phyloP scores from a whole-genome alignment of 2,113 vertebrate genomes.

The Emydura subglobosa region DNA sequence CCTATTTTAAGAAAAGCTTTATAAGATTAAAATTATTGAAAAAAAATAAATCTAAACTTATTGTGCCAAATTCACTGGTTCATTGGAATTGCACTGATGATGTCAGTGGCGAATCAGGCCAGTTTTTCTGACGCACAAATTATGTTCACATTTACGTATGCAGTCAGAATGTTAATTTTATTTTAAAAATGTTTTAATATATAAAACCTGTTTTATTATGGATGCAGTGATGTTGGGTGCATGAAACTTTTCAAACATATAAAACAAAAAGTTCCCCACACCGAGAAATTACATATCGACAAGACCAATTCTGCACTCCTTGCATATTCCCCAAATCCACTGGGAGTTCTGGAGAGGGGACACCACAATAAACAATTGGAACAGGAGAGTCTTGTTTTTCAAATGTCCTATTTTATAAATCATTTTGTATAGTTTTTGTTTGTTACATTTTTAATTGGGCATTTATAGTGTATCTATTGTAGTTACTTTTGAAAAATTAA shows the following conservation, averaged over 20 bases:
- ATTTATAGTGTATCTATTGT: slow-evolving; percentile 8
- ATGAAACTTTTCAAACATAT: neutral
- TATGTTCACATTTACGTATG: neutral
- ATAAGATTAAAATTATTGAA: neutral
- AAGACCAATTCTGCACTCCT: neutral
- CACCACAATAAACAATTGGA: neutral
- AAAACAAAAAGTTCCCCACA: neutral
- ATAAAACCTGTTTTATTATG: neutral
- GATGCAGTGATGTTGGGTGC: neutral
- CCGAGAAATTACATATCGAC: neutral
- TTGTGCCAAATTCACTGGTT: neutral
- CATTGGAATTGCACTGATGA: neutral
- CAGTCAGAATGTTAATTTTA: neutral
- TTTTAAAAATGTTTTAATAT: neutral
- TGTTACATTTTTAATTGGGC: neutral
- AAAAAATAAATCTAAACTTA: neutral
- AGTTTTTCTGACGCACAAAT: neutral
- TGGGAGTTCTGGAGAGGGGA: neutral
- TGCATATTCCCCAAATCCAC: neutral
- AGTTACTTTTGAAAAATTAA: slow-evolving; percentile 29
- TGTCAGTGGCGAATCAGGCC: neutral
- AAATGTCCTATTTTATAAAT: neutral
- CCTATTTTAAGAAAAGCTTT: neutral
- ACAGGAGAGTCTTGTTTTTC: neutral
- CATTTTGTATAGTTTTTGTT: neutral